Evolutionary conservation across 2,888 invertebrate genomes (phyloP).

Genomic region (Hirtodrosophila histrioides): DNA sequence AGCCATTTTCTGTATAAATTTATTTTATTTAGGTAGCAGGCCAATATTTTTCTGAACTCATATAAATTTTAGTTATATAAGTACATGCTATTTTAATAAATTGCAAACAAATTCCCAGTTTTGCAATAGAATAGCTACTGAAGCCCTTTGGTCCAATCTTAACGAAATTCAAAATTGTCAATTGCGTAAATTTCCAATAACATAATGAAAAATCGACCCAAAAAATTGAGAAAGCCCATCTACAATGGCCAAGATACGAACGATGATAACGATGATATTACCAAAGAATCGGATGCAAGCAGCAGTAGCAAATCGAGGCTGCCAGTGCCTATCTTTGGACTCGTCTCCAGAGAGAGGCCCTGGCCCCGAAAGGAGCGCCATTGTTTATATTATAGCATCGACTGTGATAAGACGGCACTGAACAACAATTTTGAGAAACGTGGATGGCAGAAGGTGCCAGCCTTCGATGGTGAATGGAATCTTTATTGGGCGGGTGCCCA

Average conservation of each 20-base stretch:
- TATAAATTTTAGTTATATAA: not conserved
- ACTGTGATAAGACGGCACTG: conserved; percentile 95
- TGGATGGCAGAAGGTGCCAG: conserved; percentile 91
- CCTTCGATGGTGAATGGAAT: conserved; percentile 97
- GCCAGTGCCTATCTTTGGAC: conserved; percentile 14
- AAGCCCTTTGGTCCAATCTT: conserved; percentile 2
- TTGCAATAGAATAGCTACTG: not conserved
- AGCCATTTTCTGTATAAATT: not conserved
- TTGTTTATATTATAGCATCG: conserved; percentile 79
- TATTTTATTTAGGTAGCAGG: conserved; percentile 22
- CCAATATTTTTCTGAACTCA: conserved; percentile 6
- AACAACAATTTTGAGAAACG: conserved; percentile 95
- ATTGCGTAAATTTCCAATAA: not conserved
- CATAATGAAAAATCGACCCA: conserved; percentile 25
- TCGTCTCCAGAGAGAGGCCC: conserved; percentile 14
- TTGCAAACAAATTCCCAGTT: conserved; percentile 23
- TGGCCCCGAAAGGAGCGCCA: conserved; percentile 20
- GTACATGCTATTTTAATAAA: conserved; percentile 5
- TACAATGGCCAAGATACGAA: not conserved
- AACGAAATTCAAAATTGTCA: conserved; percentile 30
- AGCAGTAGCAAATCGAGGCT: conserved; percentile 11
- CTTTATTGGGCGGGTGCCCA: conserved; percentile 97
- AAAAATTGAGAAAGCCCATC: conserved; percentile 10
- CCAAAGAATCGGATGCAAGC: not conserved
- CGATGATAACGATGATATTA: conserved; percentile 3